Evolutionary conservation across 1,140 invertebrate genomes (phyloP), one percentile per base, ranked within the genome.

Genomic region (Aphaenogaster rudis): DNA sequence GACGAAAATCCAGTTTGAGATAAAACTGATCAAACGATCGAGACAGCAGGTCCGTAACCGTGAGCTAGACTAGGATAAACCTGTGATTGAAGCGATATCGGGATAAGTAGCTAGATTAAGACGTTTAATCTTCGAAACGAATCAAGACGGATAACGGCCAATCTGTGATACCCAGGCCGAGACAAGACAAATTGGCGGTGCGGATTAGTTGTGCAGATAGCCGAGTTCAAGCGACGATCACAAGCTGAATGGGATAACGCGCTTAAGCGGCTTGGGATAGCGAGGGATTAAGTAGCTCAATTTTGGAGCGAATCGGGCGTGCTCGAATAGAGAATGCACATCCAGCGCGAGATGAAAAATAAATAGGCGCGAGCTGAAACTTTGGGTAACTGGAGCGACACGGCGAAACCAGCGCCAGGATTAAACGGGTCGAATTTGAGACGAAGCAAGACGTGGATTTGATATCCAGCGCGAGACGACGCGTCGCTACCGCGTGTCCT

Each of bases 91-190:
- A n/a, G 36, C 0, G 78, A 28, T 48, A 48, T 66, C 77, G 45
- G 9, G 45, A 79, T 50, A 52, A 69, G 13, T n/a, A n/a, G n/a
- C 9, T 13, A 8, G 59, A 64, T 79, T 9, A 36, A 71, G 78
- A 71, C 36, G 6, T 36, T 9, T 57, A 52, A 33, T 33, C 50
- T 57, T 21, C 28, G 45, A 52, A 67, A 21, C 21, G 11, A 13
- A 66, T 66, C 42, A 59, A 81, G 50, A n/a, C 15, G 74, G 39
- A 48, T 63, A 77, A 59, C 72, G 33, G 7, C 7, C 36, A 50
- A 69, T 54, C 13, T 54, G 45, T 4, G 66, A 71, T 72, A 28
- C n/a, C 45, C 61, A 57, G 4, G 5, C 21, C 66, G 66, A 69
- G n/a, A 21, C 64, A 9, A 54, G 50, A 36, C 50, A 17, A 71